These are phyloP conservation scores for Chironomus tepperi DNA, from an alignment of 1,140 invertebrate species.

Conservation along the genomic window DNA sequence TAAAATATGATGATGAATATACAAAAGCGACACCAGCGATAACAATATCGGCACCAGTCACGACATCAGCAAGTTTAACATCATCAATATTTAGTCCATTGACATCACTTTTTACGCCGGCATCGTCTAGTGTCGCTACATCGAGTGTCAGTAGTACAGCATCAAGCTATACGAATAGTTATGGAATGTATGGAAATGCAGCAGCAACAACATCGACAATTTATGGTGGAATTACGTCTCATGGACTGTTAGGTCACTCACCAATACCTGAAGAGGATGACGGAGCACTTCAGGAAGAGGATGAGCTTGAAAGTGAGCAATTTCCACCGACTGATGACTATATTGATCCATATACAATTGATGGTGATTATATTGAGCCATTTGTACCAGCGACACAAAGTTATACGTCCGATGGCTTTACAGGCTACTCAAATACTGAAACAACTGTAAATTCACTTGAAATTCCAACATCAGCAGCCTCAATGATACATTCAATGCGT, in stretches of 20 bases:
- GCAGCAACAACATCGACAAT: not conserved
- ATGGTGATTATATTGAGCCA: not conserved
- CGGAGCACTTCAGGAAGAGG: not conserved
- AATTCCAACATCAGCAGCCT: not conserved
- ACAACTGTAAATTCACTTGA: not conserved
- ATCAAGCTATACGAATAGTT: too few species aligned
- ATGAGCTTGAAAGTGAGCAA: not conserved
- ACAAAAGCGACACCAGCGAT: conserved; percentile 29
- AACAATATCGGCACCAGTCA: conserved; percentile 36
- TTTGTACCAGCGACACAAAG: not conserved
- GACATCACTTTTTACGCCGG: not conserved
- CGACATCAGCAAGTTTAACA: conserved; percentile 33
- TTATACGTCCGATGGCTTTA: not conserved
- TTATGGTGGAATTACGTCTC: not conserved
- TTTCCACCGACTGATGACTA: not conserved
- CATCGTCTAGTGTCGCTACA: not conserved
- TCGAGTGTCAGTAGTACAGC: not conserved
- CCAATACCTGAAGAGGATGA: not conserved
- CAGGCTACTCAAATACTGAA: not conserved
- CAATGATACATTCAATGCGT: not conserved
- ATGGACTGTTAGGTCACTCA: not conserved
- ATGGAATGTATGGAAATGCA: too few species aligned
- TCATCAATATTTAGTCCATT: not conserved
- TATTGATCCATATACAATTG: not conserved
- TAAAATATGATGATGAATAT: not conserved